These are phyloP conservation scores for Plebejus anna DNA, from an alignment of 2,888 invertebrate species.

Conservation along the genomic window DNA sequence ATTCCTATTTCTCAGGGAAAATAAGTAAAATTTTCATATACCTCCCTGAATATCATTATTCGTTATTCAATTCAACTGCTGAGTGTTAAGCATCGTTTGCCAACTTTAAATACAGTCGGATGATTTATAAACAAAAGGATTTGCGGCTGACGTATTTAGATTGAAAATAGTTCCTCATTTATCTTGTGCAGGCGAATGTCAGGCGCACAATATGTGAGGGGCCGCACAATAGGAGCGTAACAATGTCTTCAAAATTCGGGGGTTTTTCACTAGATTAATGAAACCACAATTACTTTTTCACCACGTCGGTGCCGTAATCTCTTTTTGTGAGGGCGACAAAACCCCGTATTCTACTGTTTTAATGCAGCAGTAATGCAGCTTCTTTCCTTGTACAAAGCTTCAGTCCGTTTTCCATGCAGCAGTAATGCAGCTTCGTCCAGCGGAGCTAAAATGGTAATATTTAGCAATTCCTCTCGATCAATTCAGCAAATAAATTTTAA, in stretches of 20 bases:
- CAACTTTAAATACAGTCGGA: not conserved
- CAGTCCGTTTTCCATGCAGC: too few species aligned
- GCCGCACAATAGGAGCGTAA: constrained; percentile 48
- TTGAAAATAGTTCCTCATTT: constrained; percentile 69
- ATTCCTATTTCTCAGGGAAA: too few species aligned
- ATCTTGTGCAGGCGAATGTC: constrained; percentile 62
- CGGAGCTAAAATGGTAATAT: too few species aligned
- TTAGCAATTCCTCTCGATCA: too few species aligned
- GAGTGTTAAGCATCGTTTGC: not conserved
- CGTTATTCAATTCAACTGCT: not conserved
- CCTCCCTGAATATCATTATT: too few species aligned
- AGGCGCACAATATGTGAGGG: constrained; percentile 58
- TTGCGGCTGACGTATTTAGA: constrained; percentile 46
- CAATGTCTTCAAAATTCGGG: constrained; percentile 40
- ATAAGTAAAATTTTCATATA: too few species aligned
- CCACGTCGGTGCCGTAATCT: constrained; percentile 23
- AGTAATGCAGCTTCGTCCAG: too few species aligned
- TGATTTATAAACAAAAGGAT: constrained; percentile 29
- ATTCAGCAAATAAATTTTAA: too few species aligned
- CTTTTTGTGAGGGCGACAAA: constrained; percentile 7
- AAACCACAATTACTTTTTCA: constrained; percentile 39
- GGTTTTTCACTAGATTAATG: constrained; percentile 40
- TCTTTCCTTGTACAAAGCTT: not conserved
- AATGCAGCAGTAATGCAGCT: not conserved
- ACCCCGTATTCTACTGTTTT: not conserved